A percentile compares a stretch with the other conserved stretches of the same genome.
Conservation (phyloP, 2,113 vertebrate species). For the Caloenas nicobarica region DNA sequence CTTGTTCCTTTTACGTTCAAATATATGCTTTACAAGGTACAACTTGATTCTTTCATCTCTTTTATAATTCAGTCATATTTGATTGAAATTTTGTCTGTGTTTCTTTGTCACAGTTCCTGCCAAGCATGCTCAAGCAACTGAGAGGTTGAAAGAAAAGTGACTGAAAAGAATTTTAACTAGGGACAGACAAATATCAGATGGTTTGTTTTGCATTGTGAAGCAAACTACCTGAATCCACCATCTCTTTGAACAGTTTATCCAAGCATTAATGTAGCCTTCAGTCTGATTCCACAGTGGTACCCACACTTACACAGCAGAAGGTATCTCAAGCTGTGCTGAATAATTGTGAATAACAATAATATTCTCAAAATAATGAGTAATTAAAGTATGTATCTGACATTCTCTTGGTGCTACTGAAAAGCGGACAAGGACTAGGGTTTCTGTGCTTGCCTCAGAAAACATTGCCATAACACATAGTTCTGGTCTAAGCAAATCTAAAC, state of each 20-base stretch:
- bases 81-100: constrained; percentile 34
- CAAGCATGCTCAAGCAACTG: constrained; percentile 27
- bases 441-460: not conserved
- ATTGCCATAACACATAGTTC: not conserved
- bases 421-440: not conserved
- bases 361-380: constrained; percentile 5
- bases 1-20: constrained; percentile 18
- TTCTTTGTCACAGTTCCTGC: constrained; percentile 29
- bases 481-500: constrained; percentile 50
- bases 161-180: constrained; percentile 40
- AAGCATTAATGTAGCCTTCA: not conserved
- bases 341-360: not conserved
- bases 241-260: not conserved
- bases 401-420: not conserved
- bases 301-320: not conserved
- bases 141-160: constrained; percentile 20
- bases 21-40: constrained; percentile 9
- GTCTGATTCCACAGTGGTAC: not conserved
- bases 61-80: constrained; percentile 20
- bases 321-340: constrained; percentile 39
- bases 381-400: not conserved
- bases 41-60: constrained; percentile 28
- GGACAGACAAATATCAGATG: constrained; percentile 5
- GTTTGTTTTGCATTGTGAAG: constrained; percentile 6
- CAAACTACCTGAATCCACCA: not conserved